phyloP scores from a whole-genome alignment of 2,797 vertebrate species.

The Bryconaethiops microstoma region DNA sequence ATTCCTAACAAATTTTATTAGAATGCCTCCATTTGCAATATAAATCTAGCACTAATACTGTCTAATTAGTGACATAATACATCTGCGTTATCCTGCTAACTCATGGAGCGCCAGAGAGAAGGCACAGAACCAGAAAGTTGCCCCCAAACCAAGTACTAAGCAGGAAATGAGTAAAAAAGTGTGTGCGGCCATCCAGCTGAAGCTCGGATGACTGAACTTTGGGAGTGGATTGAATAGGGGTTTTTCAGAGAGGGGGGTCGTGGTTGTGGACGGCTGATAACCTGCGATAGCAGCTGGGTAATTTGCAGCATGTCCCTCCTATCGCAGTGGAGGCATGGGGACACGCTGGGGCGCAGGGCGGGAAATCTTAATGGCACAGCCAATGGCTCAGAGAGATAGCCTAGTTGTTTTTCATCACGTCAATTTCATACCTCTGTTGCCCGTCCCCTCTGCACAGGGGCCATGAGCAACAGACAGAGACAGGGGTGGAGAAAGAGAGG shows the following conservation, averaged over 20 bases:
- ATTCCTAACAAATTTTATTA: neutral
- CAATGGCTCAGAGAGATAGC: conserved; percentile 77
- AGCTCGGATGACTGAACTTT: conserved; percentile 40
- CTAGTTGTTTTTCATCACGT: conserved; percentile 77
- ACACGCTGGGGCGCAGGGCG: conserved; percentile 66
- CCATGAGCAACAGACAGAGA: conserved; percentile 23
- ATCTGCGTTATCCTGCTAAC: neutral
- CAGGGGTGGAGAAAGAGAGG: conserved; percentile 13
- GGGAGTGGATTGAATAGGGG: conserved; percentile 38
- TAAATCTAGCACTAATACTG: neutral
- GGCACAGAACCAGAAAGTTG: neutral
- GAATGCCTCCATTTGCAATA: neutral
- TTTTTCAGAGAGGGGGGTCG: conserved; percentile 66
- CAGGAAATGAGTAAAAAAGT: neutral
- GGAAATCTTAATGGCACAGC: conserved; percentile 67
- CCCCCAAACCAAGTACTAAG: neutral
- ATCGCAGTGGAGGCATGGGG: conserved; percentile 66
- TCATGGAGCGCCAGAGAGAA: neutral
- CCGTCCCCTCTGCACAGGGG: conserved; percentile 31
- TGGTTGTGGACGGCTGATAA: conserved; percentile 69
- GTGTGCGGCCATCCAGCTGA: conserved; percentile 10
- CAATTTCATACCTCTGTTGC: conserved; percentile 69
- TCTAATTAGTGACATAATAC: neutral
- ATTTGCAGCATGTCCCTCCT: conserved; percentile 70
- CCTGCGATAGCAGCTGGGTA: conserved; percentile 73